Percentiles rank a stretch among this genome's conserved stretches.
These are phyloP conservation scores for Darwinula stevensoni DNA, from an alignment of 2,888 invertebrate species.

Conservation along the genomic window DNA sequence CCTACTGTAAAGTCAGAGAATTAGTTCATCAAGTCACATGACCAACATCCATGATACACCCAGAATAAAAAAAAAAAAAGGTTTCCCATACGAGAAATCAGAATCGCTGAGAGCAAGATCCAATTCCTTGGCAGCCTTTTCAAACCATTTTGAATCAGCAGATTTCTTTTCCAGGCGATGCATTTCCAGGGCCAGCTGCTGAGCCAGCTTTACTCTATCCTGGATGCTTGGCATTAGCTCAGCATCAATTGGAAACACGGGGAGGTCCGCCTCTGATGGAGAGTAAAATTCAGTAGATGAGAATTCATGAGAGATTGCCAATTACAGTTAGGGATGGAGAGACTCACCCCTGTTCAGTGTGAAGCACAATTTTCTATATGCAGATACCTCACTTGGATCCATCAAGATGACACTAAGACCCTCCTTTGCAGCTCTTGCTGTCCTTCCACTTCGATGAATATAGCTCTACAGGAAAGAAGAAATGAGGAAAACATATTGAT, in stretches of 20 bases:
- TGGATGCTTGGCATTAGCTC: conserved; percentile 30
- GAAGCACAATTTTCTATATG: conserved; percentile 46
- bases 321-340: conserved; percentile 3
- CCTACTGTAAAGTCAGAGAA: too few relatives aligned
- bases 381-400: conserved; percentile 52
- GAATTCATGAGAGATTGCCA: too few relatives aligned
- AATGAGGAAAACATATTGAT: conserved; percentile 11
- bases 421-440: conserved; percentile 59
- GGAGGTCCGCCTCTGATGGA: conserved; percentile 50
- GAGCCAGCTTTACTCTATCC: conserved; percentile 39
- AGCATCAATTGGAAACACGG: conserved; percentile 44
- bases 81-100: too few relatives aligned
- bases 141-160: conserved; percentile 50
- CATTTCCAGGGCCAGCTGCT: conserved; percentile 40
- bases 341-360: conserved; percentile 51
- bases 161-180: conserved; percentile 32
- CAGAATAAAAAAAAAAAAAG: too few relatives aligned
- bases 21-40: too few relatives aligned
- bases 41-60: too few relatives aligned
- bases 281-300: too few relatives aligned
- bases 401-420: conserved; percentile 76
- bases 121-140: conserved; percentile 57
- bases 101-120: too few relatives aligned
- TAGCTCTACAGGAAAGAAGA: too few relatives aligned
- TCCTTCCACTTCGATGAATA: conserved; percentile 84